phyloP scores from a whole-genome alignment of 1,140 invertebrate species.

The Lethocerus indicus region DNA sequence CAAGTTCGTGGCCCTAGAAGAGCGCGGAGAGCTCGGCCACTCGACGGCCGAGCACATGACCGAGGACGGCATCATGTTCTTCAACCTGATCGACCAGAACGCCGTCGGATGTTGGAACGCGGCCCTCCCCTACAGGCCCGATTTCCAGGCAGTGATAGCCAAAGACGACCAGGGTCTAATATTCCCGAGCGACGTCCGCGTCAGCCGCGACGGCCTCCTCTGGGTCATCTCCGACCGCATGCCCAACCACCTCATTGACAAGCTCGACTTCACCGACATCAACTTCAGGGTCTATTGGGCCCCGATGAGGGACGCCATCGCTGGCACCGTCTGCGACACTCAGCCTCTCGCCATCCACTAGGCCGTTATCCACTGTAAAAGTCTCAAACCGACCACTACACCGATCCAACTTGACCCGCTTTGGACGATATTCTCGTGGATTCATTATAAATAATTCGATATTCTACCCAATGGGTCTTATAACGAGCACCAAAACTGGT shows the following conservation, averaged over 20 bases:
- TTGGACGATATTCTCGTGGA: too few relatives aligned
- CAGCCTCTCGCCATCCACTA: neutral
- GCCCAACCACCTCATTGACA: conserved; percentile 52
- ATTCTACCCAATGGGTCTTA: too few relatives aligned
- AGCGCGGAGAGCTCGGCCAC: conserved; percentile 43
- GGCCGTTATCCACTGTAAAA: neutral
- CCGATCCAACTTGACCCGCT: too few relatives aligned
- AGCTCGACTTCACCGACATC: conserved; percentile 52
- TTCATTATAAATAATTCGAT: too few relatives aligned
- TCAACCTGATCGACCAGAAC: conserved; percentile 60
- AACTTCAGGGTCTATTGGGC: conserved; percentile 61
- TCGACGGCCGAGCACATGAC: conserved; percentile 54
- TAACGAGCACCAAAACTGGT: too few relatives aligned
- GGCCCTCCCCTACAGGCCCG: conserved; percentile 31
- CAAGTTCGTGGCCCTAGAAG: conserved; percentile 43
- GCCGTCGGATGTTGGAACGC: conserved; percentile 67
- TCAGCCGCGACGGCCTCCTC: conserved; percentile 34
- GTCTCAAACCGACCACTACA: too few relatives aligned
- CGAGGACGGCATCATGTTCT: conserved; percentile 51
- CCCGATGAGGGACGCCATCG: conserved; percentile 38
- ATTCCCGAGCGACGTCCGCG: conserved; percentile 62
- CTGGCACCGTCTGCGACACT: conserved; percentile 49
- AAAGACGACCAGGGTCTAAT: conserved; percentile 54
- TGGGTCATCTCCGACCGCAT: conserved; percentile 69
- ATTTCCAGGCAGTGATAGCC: conserved; percentile 37